Percentiles rank a stretch among this genome's conserved stretches.
These are phyloP conservation scores for Eristalinus aeneus DNA, from an alignment of 2,888 invertebrate genomes.

Conservation along the genomic window DNA sequence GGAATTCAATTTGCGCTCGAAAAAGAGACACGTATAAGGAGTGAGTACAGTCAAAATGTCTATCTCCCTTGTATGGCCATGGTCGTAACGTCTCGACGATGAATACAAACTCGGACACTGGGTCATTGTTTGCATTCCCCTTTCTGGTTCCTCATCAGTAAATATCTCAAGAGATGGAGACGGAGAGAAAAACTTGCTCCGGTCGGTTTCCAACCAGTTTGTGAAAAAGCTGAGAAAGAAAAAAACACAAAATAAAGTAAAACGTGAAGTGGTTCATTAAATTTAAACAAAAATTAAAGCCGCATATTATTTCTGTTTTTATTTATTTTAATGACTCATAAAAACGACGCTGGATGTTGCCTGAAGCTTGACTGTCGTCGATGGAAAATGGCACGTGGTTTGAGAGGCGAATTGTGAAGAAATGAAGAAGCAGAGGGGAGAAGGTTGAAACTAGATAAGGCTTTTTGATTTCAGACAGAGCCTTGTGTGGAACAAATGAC, in stretches of 20 bases:
- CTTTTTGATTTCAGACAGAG: background rate
- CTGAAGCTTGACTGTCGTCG: background rate
- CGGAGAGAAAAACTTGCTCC: background rate
- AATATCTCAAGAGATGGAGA: background rate
- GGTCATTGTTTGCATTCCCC: conserved; percentile 39
- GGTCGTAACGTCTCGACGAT: background rate
- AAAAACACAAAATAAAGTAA: background rate
- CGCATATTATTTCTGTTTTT: conserved; percentile 1
- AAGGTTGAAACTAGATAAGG: background rate
- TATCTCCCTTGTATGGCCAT: background rate
- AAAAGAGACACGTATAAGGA: background rate
- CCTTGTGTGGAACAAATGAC: background rate
- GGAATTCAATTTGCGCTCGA: conserved; percentile 13
- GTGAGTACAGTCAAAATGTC: background rate
- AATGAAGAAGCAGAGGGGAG: background rate
- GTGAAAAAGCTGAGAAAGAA: background rate
- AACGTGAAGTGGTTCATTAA: conserved; percentile 2
- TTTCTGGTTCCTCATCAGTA: background rate
- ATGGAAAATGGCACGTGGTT: background rate
- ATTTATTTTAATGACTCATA: conserved; percentile 45
- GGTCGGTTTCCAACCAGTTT: background rate
- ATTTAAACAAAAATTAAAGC: background rate
- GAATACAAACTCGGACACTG: conserved; percentile 47
- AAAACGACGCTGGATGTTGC: conserved; percentile 16
- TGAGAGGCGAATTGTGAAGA: background rate